Percentiles rank a stretch among this genome's conserved stretches.
These are phyloP conservation scores for Neogale vison DNA, from an alignment of 2,113 vertebrate species.

Conservation along the genomic window DNA sequence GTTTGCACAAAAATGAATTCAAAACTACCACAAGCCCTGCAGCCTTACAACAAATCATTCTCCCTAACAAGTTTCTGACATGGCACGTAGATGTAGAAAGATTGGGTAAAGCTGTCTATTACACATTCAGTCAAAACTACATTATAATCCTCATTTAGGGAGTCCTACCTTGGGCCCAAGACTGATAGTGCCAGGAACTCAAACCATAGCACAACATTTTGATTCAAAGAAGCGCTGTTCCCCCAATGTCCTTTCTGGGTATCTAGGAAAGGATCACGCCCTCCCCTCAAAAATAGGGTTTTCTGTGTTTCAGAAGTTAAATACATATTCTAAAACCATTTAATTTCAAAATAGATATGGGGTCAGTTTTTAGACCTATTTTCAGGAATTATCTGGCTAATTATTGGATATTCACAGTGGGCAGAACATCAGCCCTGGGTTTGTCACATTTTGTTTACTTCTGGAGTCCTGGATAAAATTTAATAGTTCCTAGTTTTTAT, in stretches of 20 bases:
- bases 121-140: background rate
- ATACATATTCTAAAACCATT: background rate
- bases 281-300: background rate
- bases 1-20: constrained; percentile 38
- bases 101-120: background rate
- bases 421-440: background rate
- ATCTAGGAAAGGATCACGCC: background rate
- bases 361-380: background rate
- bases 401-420: background rate
- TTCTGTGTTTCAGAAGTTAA: background rate
- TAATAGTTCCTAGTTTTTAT: background rate
- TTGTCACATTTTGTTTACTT: background rate
- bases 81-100: background rate
- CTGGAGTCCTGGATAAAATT: background rate
- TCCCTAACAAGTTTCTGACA: background rate
- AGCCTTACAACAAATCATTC: constrained; percentile 45
- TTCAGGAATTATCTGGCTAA: background rate
- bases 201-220: background rate
- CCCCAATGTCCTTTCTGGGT: background rate
- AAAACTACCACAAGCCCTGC: background rate
- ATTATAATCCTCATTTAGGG: background rate
- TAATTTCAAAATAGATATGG: background rate
- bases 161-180: background rate
- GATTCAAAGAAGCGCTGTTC: background rate
- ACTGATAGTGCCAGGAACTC: background rate